A percentile compares a stretch with the other conserved stretches of the same genome.
Conservation (phyloP, 2,888 invertebrate species). For the Panorpa germanica region DNA sequence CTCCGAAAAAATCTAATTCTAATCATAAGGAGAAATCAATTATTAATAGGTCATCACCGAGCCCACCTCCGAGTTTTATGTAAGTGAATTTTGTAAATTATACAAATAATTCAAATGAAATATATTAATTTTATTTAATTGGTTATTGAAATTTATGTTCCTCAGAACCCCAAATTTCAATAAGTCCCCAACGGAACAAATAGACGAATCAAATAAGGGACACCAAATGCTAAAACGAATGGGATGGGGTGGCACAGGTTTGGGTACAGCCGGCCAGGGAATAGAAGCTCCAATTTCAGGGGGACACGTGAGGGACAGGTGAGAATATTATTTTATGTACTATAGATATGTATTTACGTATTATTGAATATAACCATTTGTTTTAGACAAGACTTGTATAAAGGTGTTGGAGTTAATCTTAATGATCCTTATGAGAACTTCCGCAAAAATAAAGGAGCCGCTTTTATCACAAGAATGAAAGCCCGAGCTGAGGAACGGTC, state of each 20-base stretch:
- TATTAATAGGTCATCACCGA: constrained; percentile 17
- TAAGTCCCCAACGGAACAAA: constrained; percentile 33
- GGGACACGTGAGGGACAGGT: constrained; percentile 74
- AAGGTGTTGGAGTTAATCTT: constrained; percentile 80
- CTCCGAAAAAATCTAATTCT: constrained; percentile 11
- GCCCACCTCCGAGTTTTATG: constrained; percentile 60
- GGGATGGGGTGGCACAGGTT: constrained; percentile 90
- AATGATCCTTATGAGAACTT: constrained; percentile 96
- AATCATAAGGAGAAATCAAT: constrained; percentile 22
- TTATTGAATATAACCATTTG: not conserved
- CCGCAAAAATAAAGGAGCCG: constrained; percentile 87
- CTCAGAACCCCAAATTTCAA: constrained; percentile 19
- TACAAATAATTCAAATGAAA: constrained; percentile 3
- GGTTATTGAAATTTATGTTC: constrained; percentile 17
- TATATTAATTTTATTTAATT: not conserved
- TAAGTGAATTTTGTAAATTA: constrained; percentile 24
- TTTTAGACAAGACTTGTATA: constrained; percentile 12
- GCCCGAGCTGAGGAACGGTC: constrained; percentile 73
- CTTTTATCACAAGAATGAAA: constrained; percentile 87
- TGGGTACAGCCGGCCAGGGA: constrained; percentile 90
- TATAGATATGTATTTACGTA: too few species aligned
- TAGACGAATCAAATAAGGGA: constrained; percentile 85
- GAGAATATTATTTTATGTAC: constrained; percentile 91
- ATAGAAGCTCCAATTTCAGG: constrained; percentile 88
- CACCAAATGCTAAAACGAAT: constrained; percentile 94